Base-by-base conservation (phyloP, 2,113 vertebrate genomes). In the Hucho hucho region DNA sequence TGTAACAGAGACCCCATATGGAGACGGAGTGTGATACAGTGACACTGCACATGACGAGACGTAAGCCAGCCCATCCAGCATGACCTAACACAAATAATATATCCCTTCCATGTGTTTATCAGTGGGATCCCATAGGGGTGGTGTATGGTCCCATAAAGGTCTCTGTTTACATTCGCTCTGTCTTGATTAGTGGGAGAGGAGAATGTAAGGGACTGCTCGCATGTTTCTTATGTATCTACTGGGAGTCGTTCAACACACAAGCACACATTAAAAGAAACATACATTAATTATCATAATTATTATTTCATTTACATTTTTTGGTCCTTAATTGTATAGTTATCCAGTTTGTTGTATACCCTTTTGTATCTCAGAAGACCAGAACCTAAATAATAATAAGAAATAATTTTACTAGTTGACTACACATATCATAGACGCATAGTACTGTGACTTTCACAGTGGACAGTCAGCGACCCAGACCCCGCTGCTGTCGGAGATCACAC, bases 161-260 rank as follows among this genome's bases (percentile, higher is more conserved):
- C 71, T 29, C 16, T 49, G n/a, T 26, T 72, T 75, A 32, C 66
- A 65, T 58, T 26, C 12, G 63, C 6, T 81, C 64, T 76, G 66
- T 81, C 59, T 77, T 81, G 76, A 80, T 86, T 75, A 79, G 75
- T 69, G 32, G 32, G 32, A 73, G 22, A 1, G 32, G 6, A 37
- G 32, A 37, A 37, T 37, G 32, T 37, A 37, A 59, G 69, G 32
- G 11, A 75, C 32, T 26, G 22, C 37, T 46, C 29, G 1, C 65
- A 14, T 3, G 3, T 70, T 61, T n/a, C 18, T 61, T 14, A 20
- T 61, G 6, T 61, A 29, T 69, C 59, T 53, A 25, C 13, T 49
- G 37, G 47, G 73, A 79, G 65, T 14, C 12, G 9, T 56, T 11
- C 14, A 3, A 26, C 4, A 0, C 68, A 71, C 28, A 5, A 20